Evolutionary conservation across 2,113 vertebrate species (phyloP).

Genomic region (Paramisgurnus dabryanus): DNA sequence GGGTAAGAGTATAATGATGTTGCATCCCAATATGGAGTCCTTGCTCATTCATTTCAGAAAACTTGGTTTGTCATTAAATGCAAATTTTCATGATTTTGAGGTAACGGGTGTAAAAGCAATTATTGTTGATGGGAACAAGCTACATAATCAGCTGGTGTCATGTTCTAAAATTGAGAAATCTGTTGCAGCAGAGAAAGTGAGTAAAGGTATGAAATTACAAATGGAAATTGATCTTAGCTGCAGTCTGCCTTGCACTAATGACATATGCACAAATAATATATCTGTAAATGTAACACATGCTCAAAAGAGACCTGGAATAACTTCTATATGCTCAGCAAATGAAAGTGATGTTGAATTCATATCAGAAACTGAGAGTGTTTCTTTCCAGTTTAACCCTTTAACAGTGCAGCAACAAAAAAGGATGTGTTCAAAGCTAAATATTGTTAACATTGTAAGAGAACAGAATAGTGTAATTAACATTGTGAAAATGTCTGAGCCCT

Average conservation of each 20-base stretch:
- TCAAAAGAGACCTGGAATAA: too few species aligned
- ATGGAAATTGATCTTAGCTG: too few species aligned
- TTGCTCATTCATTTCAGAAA: not conserved
- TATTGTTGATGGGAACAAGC: too few species aligned
- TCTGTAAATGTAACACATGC: too few species aligned
- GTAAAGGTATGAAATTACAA: too few species aligned
- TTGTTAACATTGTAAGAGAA: not conserved
- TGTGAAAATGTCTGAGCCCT: not conserved
- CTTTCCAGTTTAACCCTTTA: slow-evolving; percentile 2
- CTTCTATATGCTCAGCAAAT: too few species aligned
- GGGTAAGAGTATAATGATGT: not conserved
- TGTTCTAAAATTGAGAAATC: too few species aligned
- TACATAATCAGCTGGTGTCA: too few species aligned
- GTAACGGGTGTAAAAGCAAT: not conserved
- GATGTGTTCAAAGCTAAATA: not conserved
- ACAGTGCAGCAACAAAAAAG: slow-evolving; percentile 14
- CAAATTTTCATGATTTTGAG: not conserved
- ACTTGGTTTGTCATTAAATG: not conserved
- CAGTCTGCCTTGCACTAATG: too few species aligned
- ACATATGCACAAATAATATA: too few species aligned
- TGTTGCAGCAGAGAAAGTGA: too few species aligned
- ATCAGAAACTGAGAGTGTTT: not conserved
- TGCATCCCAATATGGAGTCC: accelerated
- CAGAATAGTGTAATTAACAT: not conserved
- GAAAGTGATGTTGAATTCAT: not conserved